Evolutionary conservation across 2,888 invertebrate genomes (phyloP).

Genomic region (Chrysomela aeneicollis): DNA sequence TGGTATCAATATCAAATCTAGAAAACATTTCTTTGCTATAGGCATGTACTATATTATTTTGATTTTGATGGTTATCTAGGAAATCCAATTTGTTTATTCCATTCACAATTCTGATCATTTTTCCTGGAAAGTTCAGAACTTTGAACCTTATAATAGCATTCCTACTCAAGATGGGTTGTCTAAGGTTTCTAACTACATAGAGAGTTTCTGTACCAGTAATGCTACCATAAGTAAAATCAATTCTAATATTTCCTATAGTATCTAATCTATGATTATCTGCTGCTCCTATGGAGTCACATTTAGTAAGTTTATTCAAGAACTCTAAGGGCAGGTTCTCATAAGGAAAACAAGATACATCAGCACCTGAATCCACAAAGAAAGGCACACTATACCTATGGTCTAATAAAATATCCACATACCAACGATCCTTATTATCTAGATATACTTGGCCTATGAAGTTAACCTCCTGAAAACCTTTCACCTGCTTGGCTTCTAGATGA

Average conservation of each 20-base stretch:
- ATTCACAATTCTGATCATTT: background rate
- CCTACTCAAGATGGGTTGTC: constrained; percentile 17
- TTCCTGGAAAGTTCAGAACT: constrained; percentile 1
- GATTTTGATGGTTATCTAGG: too few relatives aligned
- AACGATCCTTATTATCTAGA: constrained; percentile 9
- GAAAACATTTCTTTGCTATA: background rate
- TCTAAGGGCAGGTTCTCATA: too few relatives aligned
- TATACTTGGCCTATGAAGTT: constrained; percentile 19
- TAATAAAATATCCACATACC: constrained; percentile 18
- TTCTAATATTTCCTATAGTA: background rate
- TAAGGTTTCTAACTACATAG: constrained; percentile 5
- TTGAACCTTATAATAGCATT: constrained; percentile 4
- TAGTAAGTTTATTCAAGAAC: background rate
- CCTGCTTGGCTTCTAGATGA: background rate
- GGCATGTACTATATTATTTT: background rate
- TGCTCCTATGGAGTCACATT: background rate
- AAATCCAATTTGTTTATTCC: background rate
- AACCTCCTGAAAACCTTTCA: background rate
- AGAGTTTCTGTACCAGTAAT: too few relatives aligned
- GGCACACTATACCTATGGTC: background rate
- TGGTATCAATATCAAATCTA: too few relatives aligned
- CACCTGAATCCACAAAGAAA: too few relatives aligned
- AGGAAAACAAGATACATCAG: too few relatives aligned
- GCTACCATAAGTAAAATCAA: background rate
- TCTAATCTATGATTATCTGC: constrained; percentile 1